Evolutionary conservation across 2,888 invertebrate genomes (phyloP), one percentile per base, ranked within the genome.

Genomic region (Seladonia tumulorum): DNA sequence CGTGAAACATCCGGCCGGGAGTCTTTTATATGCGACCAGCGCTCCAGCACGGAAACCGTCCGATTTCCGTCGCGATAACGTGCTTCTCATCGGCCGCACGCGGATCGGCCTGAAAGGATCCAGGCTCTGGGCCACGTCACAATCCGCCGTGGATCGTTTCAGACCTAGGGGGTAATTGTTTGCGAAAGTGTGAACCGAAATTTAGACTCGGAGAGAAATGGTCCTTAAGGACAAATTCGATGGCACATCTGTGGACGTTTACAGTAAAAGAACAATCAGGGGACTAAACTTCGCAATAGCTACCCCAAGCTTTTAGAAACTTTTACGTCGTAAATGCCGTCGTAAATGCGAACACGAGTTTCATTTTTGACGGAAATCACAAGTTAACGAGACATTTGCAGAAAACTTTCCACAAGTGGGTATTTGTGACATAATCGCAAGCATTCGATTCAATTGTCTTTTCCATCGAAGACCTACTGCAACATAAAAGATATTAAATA

Each of bases 21-120:
- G 79, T 78, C 82, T 89, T 90, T 88, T 81, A 79, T 83, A 76
- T 76, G 72, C 79, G 60, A n/a, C 60, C 35, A 29, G 29, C 42
- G 66, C 57, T 47, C 81, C 53, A 39, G 35, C 68, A 74, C 82
- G 84, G 76, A 81, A 83, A 82, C 53, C 79, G 85, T 53, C 71
- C 80, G 88, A 87, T 88, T 89, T 81, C 74, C 82, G 45, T 35
- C 70, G 78, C 82, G 90, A 89, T 89, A 90, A 84, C 90, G 71
- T 45, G 87, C 87, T 70, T 81, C 83, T 81, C 88, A 53, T 73
- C 73, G 73, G 72, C 29, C 72, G 5, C 12, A n/a, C 14, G n/a
- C n/a, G 70, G n/a, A 70, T 70, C n/a, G 5, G 22, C 12, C 42
- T 45, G 70, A 70, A 70, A 70, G 70, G 70, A n/a, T 70, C 70